Evolutionary conservation across 2,797 vertebrate species (phyloP), one percentile per base, ranked within the genome.

Genomic region (Craterocephalus amniculus): DNA sequence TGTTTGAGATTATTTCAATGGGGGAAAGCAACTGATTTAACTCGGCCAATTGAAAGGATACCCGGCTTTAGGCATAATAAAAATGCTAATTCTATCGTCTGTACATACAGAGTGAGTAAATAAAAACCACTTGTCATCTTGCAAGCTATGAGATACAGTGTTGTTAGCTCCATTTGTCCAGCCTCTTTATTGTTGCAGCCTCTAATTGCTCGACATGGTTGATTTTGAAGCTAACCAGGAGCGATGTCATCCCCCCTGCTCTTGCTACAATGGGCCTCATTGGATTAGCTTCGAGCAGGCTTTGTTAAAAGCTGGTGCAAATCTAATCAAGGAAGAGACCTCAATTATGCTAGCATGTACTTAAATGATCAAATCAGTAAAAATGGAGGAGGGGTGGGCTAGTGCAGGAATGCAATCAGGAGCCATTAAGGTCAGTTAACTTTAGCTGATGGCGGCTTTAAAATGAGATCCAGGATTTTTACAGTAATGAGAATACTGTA

Each of bases 311-410:
- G 91, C 89, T 90, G 91, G 38, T 62, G 66, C 87, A 91, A 92
- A 93, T 93, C 92, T 93, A 92, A 93, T 93, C 92, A 92, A 83
- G 87, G 72, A 75, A 77, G 83, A 84, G 86, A 89, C 87, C 84
- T 90, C 86, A 88, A 88, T 93, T 91, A 91, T 75, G 80, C 87
- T 74, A 70, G 86, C 76, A 72, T 91, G 89, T 89, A 92, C 92
- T 93, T 91, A 92, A 91, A 89, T 67, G 67, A 89, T 90, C 88
- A 80, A 85, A 87, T 89, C 82, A 74, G 72, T 83, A 77, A 78
- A 72, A 82, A 70, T 58, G 59, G 67, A 58, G 70, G 69, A 18
- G 60, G 72, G 70, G 58, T 18, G 10, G 68, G 79, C 55, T 65
- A 34, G 72, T 71, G 66, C 52, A 58, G 72, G 87, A 87, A 87